Conservation (phyloP, 2,113 vertebrate genomes). For the Actenoides lindsayi region DNA sequence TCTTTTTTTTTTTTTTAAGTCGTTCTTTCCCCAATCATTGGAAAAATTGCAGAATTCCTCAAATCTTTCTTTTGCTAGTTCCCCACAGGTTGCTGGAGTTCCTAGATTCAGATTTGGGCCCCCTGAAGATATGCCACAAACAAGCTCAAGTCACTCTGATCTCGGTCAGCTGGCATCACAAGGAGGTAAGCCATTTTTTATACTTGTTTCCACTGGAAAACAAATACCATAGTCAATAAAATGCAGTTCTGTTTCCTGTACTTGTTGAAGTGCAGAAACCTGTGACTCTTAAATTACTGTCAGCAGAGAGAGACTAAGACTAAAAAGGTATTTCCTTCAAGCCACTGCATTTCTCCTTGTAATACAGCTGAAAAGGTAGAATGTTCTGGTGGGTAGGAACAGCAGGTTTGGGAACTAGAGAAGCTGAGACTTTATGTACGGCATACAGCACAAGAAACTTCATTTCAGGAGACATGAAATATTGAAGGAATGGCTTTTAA, state of each 20-base stretch:
- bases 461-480: neutral
- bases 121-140: conserved; percentile 90
- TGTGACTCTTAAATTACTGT: neutral
- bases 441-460: neutral
- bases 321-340: neutral
- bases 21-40: rapidly evolving
- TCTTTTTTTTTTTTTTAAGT: too few species aligned
- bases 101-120: conserved; percentile 90
- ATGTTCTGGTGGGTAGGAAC: neutral
- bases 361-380: neutral
- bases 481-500: neutral
- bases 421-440: neutral
- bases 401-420: neutral
- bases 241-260: neutral
- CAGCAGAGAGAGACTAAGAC: neutral
- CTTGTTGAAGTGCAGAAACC: neutral
- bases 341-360: neutral
- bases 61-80: conserved; percentile 73
- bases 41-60: neutral
- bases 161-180: conserved; percentile 95
- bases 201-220: neutral
- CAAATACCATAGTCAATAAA: neutral
- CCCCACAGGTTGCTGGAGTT: conserved; percentile 92
- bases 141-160: conserved; percentile 92
- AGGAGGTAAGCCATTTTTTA: conserved; percentile 82